phyloP scores from a whole-genome alignment of 2,888 invertebrate genomes.

The Sinentomon sp. region DNA sequence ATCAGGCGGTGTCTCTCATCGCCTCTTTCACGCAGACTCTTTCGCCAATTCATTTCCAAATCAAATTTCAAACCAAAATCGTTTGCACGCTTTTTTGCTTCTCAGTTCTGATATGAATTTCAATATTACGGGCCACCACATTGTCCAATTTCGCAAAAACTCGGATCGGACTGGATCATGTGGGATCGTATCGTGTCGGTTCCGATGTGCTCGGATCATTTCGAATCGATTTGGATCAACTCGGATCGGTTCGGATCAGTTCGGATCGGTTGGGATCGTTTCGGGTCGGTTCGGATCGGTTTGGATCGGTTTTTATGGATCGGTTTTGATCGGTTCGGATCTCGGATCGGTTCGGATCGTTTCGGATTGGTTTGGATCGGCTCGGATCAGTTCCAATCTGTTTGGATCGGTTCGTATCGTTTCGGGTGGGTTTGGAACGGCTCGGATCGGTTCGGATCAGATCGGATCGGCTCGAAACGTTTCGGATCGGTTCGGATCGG shows the following conservation, averaged over 20 bases:
- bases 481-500: constrained; percentile 10
- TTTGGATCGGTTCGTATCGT: constrained; percentile 10
- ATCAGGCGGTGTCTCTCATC: too few relatives aligned
- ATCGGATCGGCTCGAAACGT: constrained; percentile 10
- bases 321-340: constrained; percentile 10
- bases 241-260: constrained; percentile 10
- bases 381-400: constrained; percentile 9
- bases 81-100: too few relatives aligned
- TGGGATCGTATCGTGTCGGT: constrained; percentile 9
- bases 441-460: constrained; percentile 9
- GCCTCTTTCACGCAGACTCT: too few relatives aligned
- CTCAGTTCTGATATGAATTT: too few relatives aligned
- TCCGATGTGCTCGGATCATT: constrained; percentile 9
- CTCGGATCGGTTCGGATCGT: constrained; percentile 10
- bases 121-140: too few relatives aligned
- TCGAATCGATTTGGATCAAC: constrained; percentile 10
- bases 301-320: constrained; percentile 6
- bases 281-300: constrained; percentile 9
- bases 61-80: too few relatives aligned
- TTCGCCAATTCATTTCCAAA: too few relatives aligned
- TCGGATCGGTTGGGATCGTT: too few relatives aligned
- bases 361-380: constrained; percentile 9
- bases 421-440: constrained; percentile 5
- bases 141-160: too few relatives aligned
- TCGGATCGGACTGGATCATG: not conserved